phyloP scores from a whole-genome alignment of 2,113 vertebrate species.

The Euleptes europaea region DNA sequence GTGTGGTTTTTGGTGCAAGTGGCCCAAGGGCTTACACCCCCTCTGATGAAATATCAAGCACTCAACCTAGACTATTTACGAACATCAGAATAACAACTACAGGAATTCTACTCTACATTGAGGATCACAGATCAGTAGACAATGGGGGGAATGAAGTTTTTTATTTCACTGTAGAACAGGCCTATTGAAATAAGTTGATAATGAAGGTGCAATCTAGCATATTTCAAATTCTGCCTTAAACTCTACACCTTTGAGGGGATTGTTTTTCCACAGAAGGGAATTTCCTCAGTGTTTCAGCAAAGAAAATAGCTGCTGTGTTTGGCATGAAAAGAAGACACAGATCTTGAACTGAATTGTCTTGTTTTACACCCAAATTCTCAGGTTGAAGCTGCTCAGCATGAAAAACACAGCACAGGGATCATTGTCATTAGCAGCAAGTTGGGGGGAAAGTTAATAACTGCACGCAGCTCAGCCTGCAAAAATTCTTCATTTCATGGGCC shows the following conservation, averaged over 20 bases:
- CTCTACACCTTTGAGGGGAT: conserved; percentile 43
- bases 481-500: conserved; percentile 50
- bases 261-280: conserved; percentile 43
- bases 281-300: conserved; percentile 63
- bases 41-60: not conserved
- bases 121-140: not conserved
- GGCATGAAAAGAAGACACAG: conserved; percentile 39
- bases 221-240: not conserved
- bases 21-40: too few relatives aligned
- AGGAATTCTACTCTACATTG: not conserved
- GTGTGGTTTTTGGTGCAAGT: too few relatives aligned
- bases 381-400: conserved; percentile 6
- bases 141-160: not conserved
- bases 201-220: not conserved
- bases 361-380: conserved; percentile 28
- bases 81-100: not conserved
- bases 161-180: not conserved
- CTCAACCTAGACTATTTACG: not conserved
- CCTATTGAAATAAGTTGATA: not conserved
- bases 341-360: not conserved
- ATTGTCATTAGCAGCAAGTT: conserved; percentile 50
- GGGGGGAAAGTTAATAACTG: conserved; percentile 33
- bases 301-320: conserved; percentile 47
- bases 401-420: conserved; percentile 34
- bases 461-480: conserved; percentile 48